Conservation (phyloP, 2,113 vertebrate species). For the Phoxinus phoxinus region DNA sequence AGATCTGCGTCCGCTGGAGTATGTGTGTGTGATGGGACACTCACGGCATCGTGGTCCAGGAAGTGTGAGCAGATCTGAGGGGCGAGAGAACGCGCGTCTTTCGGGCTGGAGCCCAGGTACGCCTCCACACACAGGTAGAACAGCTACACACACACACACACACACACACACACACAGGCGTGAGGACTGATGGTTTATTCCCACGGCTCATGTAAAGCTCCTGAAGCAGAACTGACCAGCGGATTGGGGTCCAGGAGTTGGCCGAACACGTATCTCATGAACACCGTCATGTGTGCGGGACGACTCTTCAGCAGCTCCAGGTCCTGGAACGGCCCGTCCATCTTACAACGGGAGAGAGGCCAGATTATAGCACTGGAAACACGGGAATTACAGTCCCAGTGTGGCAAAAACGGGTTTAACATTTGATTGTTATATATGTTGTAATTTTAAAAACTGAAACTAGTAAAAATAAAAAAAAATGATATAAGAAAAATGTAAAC, state of each 20-base stretch:
- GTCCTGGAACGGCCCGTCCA: constrained; percentile 89
- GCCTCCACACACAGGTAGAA: constrained; percentile 91
- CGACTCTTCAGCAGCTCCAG: constrained; percentile 84
- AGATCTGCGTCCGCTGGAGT: neutral
- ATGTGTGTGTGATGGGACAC: constrained; percentile 40
- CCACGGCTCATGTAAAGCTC: too few relatives aligned
- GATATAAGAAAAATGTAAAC: too few relatives aligned
- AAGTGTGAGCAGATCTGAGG: constrained; percentile 90
- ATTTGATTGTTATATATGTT: neutral
- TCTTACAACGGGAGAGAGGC: constrained; percentile 66
- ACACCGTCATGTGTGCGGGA: constrained; percentile 88
- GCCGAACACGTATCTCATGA: constrained; percentile 91
- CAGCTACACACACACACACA: constrained; percentile 70
- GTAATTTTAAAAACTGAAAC: too few relatives aligned
- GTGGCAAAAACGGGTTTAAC: neutral
- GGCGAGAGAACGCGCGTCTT: constrained; percentile 84
- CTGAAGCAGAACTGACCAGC: constrained; percentile 76
- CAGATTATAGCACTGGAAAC: neutral
- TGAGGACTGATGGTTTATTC: too few relatives aligned
- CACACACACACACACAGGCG: constrained; percentile 18
- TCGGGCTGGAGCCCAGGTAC: constrained; percentile 81
- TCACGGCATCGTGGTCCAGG: constrained; percentile 86
- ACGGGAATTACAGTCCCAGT: neutral
- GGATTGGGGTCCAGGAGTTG: constrained; percentile 90
- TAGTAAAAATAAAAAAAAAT: too few relatives aligned